Evolutionary conservation across 2,113 vertebrate genomes (phyloP).

Genomic region (Amblyopsis rosae): DNA sequence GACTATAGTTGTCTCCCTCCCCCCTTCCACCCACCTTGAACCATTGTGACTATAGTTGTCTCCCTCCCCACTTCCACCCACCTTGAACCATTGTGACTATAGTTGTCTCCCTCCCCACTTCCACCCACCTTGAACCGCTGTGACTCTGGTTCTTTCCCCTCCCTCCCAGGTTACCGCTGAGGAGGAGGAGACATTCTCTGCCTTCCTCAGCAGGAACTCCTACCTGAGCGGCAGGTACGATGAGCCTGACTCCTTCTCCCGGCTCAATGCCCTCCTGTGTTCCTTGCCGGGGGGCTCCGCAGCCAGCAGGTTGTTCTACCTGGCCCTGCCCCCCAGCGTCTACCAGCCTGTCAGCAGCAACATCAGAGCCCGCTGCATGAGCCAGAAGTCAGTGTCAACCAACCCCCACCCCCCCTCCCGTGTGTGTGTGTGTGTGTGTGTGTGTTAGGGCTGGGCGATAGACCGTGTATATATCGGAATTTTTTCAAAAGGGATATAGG

Average conservation of each 20-base stretch:
- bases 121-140: too few species aligned
- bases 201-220: conserved; percentile 69
- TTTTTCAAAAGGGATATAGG: too few species aligned
- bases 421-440: too few species aligned
- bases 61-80: too few species aligned
- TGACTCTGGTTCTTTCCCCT: conserved; percentile 6
- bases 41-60: too few species aligned
- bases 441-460: too few species aligned
- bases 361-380: conserved; percentile 77
- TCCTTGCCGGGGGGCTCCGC: conserved; percentile 57
- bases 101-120: too few species aligned
- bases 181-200: conserved; percentile 49
- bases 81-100: too few species aligned
- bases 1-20: too few species aligned
- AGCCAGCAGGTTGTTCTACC: conserved; percentile 86
- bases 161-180: conserved; percentile 49
- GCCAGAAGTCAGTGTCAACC: conserved; percentile 68
- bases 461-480: neutral
- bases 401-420: neutral
- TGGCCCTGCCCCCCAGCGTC: conserved; percentile 73
- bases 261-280: conserved; percentile 62
- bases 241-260: conserved; percentile 51
- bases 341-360: conserved; percentile 63
- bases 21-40: too few species aligned
- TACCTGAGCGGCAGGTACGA: conserved; percentile 66